Evolutionary conservation across 1,140 invertebrate genomes (phyloP).

Genomic region (Sitophilus oryzae): DNA sequence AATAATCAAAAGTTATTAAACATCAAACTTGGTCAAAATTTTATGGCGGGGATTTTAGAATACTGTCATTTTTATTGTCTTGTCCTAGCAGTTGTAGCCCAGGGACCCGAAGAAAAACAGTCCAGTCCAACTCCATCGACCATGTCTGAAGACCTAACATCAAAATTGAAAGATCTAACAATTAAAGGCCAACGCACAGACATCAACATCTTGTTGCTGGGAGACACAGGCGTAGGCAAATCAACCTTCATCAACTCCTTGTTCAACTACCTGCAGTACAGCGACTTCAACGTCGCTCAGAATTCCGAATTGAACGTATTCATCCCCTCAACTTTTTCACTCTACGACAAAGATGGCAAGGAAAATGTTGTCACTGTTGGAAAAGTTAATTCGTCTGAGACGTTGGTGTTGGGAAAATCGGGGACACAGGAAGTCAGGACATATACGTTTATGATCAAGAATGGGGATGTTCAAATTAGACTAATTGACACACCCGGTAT

Average conservation of each 20-base stretch:
- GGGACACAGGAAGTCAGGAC: constrained; percentile 37
- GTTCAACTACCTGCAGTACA: constrained; percentile 36
- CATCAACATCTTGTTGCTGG: constrained; percentile 38
- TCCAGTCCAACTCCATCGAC: too few relatives aligned
- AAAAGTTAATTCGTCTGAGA: constrained; percentile 33
- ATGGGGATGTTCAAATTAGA: not conserved
- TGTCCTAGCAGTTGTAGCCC: too few relatives aligned
- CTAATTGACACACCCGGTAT: constrained; percentile 23
- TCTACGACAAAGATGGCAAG: constrained; percentile 31
- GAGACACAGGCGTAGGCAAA: constrained; percentile 40
- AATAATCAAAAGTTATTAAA: too few relatives aligned
- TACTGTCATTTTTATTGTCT: too few relatives aligned
- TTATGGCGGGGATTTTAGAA: too few relatives aligned
- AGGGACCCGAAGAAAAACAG: too few relatives aligned
- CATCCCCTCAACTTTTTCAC: constrained; percentile 32
- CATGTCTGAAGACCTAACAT: not conserved
- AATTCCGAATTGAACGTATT: constrained; percentile 26
- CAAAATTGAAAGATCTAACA: constrained; percentile 7
- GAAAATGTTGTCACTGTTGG: constrained; percentile 17
- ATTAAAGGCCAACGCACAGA: constrained; percentile 23
- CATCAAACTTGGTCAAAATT: too few relatives aligned
- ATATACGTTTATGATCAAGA: constrained; percentile 22
- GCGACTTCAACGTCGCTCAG: constrained; percentile 29
- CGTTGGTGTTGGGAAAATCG: constrained; percentile 28
- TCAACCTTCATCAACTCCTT: constrained; percentile 41